A percentile compares a stretch with the other conserved stretches of the same genome.
phyloP scores from a whole-genome alignment of 2,113 vertebrate species.

The Aleadryas rufinucha region DNA sequence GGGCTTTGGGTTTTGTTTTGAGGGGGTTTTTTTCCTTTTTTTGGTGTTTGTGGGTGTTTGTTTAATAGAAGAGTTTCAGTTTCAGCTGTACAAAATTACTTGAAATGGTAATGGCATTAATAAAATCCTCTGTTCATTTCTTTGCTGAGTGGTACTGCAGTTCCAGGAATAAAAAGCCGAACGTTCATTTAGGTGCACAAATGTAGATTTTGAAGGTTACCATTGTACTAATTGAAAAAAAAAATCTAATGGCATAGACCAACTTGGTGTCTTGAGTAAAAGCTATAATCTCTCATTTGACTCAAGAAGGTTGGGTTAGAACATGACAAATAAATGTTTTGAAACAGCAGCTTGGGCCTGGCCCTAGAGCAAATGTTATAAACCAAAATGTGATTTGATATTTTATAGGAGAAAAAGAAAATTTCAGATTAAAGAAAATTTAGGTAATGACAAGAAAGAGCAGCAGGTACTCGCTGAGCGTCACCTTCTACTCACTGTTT shows the following conservation, averaged over 20 bases:
- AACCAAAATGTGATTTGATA: not conserved
- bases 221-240: not conserved
- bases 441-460: not conserved
- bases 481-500: not conserved
- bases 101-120: not conserved
- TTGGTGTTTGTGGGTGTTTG: not conserved
- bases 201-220: not conserved
- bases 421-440: not conserved
- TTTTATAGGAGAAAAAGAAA: not conserved
- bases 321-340: not conserved
- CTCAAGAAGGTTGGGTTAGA: not conserved
- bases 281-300: not conserved
- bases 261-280: not conserved
- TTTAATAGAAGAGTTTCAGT: not conserved
- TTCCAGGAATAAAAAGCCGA: not conserved
- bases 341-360: not conserved
- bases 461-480: not conserved
- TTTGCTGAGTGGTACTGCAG: not conserved
- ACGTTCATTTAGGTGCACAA: not conserved
- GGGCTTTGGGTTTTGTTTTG: not conserved
- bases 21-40: rapidly evolving
- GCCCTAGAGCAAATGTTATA: not conserved
- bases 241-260: not conserved
- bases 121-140: not conserved
- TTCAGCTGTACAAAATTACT: not conserved